Percentiles rank a stretch among this genome's conserved stretches.
Conservation (phyloP, 2,888 invertebrate species). For the Drosophila quinaria region DNA sequence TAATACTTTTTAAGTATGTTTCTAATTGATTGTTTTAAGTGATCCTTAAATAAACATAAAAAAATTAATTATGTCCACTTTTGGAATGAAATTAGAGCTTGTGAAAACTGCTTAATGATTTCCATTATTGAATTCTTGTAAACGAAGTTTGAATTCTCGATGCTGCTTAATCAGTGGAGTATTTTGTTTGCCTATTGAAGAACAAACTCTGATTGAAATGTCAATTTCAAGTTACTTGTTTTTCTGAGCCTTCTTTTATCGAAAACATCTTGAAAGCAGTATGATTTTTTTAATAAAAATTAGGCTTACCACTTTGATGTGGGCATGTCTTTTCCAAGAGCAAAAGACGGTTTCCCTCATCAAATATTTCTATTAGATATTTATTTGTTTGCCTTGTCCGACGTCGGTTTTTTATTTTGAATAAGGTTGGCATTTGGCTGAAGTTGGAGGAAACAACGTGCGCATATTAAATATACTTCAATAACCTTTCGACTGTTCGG, state of each 20-base stretch:
- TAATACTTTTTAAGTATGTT: too few species aligned
- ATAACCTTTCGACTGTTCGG: slow-evolving; percentile 16
- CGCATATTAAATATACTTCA: slow-evolving; percentile 53
- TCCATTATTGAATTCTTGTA: background rate
- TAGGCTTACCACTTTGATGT: slow-evolving; percentile 6
- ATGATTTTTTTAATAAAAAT: slow-evolving; percentile 29
- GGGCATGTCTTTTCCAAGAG: background rate
- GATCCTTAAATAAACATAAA: too few species aligned
- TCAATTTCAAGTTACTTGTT: slow-evolving; percentile 14
- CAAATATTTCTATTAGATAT: slow-evolving; percentile 35
- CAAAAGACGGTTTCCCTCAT: slow-evolving; percentile 41
- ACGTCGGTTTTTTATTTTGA: slow-evolving; percentile 30
- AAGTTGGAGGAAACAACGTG: slow-evolving; percentile 20
- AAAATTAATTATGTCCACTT: too few species aligned
- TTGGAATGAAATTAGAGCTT: too few species aligned
- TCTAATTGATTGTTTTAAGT: too few species aligned
- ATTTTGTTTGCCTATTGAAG: background rate
- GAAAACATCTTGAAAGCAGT: slow-evolving; percentile 19
- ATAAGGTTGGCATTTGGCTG: slow-evolving; percentile 28
- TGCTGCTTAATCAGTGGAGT: background rate
- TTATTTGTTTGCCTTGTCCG: slow-evolving; percentile 26
- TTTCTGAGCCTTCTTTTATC: background rate
- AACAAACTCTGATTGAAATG: slow-evolving; percentile 8
- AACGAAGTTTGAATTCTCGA: background rate
- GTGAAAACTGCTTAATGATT: background rate